Percentiles rank a stretch among this genome's conserved stretches.
Evolutionary conservation across 2,888 invertebrate species (phyloP).

Genomic region (Acheta domesticus): DNA sequence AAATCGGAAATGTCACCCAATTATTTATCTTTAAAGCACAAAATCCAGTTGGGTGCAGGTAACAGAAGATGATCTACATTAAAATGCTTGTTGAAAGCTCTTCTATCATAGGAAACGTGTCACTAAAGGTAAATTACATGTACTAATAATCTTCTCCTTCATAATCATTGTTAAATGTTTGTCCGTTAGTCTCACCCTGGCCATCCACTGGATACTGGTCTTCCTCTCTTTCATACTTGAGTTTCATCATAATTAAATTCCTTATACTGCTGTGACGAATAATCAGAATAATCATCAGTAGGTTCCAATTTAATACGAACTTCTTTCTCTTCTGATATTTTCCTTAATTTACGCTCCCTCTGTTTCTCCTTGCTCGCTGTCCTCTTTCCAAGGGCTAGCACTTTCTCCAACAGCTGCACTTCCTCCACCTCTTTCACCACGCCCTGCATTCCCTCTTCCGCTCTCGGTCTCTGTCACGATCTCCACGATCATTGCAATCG

Average conservation of each 20-base stretch:
- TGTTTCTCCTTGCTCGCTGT: constrained; percentile 41
- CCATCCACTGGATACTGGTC: constrained; percentile 32
- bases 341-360: constrained; percentile 46
- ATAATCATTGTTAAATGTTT: constrained; percentile 34
- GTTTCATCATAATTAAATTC: constrained; percentile 59
- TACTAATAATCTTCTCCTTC: constrained; percentile 35
- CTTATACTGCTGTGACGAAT: constrained; percentile 48
- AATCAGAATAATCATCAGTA: constrained; percentile 75
- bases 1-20: too few species aligned
- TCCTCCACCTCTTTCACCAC: constrained; percentile 38
- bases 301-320: constrained; percentile 82
- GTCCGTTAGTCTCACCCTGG: constrained; percentile 33
- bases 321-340: constrained; percentile 57
- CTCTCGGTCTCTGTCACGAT: constrained; percentile 39
- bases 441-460: constrained; percentile 38
- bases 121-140: too few species aligned
- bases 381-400: constrained; percentile 31
- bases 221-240: constrained; percentile 57
- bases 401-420: background rate
- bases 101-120: too few species aligned
- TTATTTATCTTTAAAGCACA: too few species aligned
- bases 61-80: too few species aligned
- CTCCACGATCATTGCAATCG: background rate
- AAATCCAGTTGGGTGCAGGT: too few species aligned
- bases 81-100: too few species aligned